Base-by-base conservation (phyloP, 2,113 vertebrate species). In the Empidonax alnorum region DNA sequence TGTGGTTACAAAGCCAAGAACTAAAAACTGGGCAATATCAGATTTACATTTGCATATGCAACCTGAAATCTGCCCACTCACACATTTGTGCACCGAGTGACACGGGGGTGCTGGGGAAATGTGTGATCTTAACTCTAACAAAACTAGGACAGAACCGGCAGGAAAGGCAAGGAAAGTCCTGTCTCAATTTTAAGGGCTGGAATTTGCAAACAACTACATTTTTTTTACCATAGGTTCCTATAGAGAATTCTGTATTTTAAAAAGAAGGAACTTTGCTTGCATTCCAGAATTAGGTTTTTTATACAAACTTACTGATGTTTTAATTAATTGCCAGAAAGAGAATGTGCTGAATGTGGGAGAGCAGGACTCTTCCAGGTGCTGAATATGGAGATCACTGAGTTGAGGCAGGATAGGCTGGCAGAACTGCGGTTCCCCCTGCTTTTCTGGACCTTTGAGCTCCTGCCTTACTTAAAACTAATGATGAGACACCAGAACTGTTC, bases 31-130 rank as follows among this genome's bases (percentile, higher is more conserved):
- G 75, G 47, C 85, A 93, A 65, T 81, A 93, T 86, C 85, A 90
- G 90, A 92, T 94, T 81, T 88, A 84, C 41, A 90, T 74, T 90
- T 91, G 76, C 50, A 67, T 44, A 41, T 52, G 47, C 49, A 90
- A 39, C 31, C 55, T 73, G 63, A 76, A 68, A 75, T 86, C 61
- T 92, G 55, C 92, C 90, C 83, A 76, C 93, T 86, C 37, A 21
- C 20, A 18, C 50, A 24, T 52, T 35, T 72, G 61, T 92, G 75
- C 37, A 12, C 82, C 3, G 63, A 62, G 59, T 86, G 82, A 80
- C 27, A 10, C 27, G n/a, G 21, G 23, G 42, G 12, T 88, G 63
- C 83, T 89, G 69, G 39, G 71, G 52, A 78, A 89, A 82, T n/a
- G 65, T 4, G 2, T 62, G n/a, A 73, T 46, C 63, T 85, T 56